phyloP scores from a whole-genome alignment of 2,113 vertebrate genomes.

The Leptobrachium ailaonicum region DNA sequence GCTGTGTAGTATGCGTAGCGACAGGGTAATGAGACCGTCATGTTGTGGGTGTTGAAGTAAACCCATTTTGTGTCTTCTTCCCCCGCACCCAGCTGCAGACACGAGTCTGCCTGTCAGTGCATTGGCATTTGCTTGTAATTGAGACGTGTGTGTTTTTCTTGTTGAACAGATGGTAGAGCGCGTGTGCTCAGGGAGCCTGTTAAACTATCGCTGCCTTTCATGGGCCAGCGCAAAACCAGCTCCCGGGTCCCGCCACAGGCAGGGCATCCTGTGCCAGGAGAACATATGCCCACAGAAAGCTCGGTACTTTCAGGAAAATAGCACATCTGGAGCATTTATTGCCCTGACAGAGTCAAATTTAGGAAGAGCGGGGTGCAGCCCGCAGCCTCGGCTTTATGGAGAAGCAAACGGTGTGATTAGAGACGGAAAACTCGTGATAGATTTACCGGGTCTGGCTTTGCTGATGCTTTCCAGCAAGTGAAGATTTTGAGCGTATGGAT shows the following conservation, averaged over 20 bases:
- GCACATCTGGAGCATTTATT: constrained; percentile 85
- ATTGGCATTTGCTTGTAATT: constrained; percentile 94
- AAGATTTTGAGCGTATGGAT: no score
- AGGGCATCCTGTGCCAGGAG: constrained; percentile 82
- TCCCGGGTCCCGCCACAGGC: constrained; percentile 92
- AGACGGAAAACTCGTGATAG: not conserved
- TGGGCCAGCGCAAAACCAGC: constrained; percentile 96
- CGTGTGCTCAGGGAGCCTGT: constrained; percentile 97
- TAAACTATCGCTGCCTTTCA: constrained; percentile 99
- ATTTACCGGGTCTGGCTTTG: no score
- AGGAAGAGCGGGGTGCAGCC: not conserved
- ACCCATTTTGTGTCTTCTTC: constrained; percentile 5
- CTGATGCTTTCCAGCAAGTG: no score
- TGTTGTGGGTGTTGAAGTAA: not conserved
- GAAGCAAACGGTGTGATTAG: not conserved
- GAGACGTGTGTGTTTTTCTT: constrained; percentile 94
- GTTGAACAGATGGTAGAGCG: constrained; percentile 89
- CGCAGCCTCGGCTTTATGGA: not conserved
- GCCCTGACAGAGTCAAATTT: not conserved
- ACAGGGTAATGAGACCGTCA: not conserved
- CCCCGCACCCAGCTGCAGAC: constrained; percentile 28
- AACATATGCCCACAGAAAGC: constrained; percentile 92
- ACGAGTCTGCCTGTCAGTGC: constrained; percentile 75
- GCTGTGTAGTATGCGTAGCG: not conserved
- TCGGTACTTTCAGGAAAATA: constrained; percentile 90